Conservation (phyloP, 2,888 invertebrate species). For the Dione vanillae region DNA sequence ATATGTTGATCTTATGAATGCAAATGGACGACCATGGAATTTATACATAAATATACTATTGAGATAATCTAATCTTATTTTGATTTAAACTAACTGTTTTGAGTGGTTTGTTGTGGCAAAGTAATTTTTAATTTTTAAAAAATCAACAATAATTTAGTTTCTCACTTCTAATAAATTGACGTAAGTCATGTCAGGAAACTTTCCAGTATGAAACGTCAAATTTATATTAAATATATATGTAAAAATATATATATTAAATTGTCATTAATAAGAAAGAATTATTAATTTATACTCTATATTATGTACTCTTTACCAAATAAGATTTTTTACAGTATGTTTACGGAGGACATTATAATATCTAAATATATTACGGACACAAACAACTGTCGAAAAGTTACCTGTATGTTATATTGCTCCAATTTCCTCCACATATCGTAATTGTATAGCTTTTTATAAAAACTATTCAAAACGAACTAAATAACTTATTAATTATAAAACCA, state of each 20-base stretch:
- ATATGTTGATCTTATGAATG: neutral
- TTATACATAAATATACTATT: too few species aligned
- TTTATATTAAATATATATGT: too few species aligned
- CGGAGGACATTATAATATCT: neutral
- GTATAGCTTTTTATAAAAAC: too few species aligned
- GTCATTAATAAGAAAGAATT: neutral
- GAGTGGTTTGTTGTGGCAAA: too few species aligned
- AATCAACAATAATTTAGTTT: neutral
- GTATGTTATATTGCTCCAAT: slow-evolving; percentile 1
- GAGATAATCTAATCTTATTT: too few species aligned
- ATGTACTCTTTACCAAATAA: too few species aligned
- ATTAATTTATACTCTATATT: neutral
- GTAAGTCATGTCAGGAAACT: too few species aligned
- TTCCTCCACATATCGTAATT: neutral
- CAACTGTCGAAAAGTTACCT: neutral
- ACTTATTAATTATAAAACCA: too few species aligned
- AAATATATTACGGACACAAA: neutral
- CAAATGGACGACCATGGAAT: too few species aligned
- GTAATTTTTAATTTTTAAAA: neutral
- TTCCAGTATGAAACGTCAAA: neutral
- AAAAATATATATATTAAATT: neutral
- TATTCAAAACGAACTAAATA: too few species aligned
- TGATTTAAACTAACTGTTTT: too few species aligned
- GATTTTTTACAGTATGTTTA: neutral
- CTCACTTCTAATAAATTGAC: neutral